Evolutionary conservation across 2,113 vertebrate genomes (phyloP).

Genomic region (Bettongia penicillata): DNA sequence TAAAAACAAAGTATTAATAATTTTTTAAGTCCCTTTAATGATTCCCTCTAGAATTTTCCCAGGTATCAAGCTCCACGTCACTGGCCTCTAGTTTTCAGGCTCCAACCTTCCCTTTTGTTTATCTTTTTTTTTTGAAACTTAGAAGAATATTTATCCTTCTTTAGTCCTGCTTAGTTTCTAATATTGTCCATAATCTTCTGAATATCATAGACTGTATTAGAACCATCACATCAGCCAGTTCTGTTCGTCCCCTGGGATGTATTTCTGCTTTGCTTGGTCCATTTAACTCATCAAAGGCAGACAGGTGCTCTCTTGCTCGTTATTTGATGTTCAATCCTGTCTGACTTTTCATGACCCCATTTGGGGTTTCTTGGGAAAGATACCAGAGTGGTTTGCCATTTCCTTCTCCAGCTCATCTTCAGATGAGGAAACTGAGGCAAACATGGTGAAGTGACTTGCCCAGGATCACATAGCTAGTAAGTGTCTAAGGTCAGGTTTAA

Average conservation of each 20-base stretch:
- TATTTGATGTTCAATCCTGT: background rate
- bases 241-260: background rate
- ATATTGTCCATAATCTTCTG: background rate
- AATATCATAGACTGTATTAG: background rate
- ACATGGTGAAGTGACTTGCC: background rate
- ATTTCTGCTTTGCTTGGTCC: background rate
- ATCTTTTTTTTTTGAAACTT: background rate
- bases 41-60: background rate
- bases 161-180: background rate
- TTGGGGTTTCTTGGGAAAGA: background rate
- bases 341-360: background rate
- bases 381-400: background rate
- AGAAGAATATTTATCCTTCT: background rate
- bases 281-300: background rate
- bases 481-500: background rate
- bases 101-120: background rate
- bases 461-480: background rate
- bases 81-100: background rate
- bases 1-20: background rate
- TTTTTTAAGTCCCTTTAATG: background rate
- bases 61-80: background rate
- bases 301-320: background rate
- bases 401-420: background rate
- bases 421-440: background rate
- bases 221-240: background rate